Base-by-base conservation (phyloP, 2,113 vertebrate species). In the Mustela nigripes region DNA sequence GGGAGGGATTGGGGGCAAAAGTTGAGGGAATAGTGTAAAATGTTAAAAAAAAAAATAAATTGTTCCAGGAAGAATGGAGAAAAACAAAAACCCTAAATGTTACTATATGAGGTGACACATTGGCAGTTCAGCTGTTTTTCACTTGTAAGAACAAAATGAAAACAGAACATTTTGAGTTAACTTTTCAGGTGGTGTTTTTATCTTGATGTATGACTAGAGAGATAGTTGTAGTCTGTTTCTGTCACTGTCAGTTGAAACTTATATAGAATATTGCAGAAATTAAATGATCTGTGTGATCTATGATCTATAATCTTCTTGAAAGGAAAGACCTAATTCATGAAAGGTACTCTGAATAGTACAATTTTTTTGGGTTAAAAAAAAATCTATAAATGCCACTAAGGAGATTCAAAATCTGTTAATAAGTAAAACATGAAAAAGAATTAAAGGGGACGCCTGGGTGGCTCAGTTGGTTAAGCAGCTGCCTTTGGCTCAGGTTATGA, bases 361-460 rank as follows among this genome's bases (percentile, higher is more conserved):
- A 5, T 39, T 45, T 69, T 67, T 60, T 62, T 33, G 80, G 2
- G 39, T 91, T 83, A 71, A 84, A 33, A 53, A 42, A n/a, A 39
- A 67, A 69, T 78, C 4, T 87, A 48, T 58, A 73, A 76, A 92
- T 90, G 8, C 33, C 22, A 50, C 31, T 71, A 80, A 85, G n/a
- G 39, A 92, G 21, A 85, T 82, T 94, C 11, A 89, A 21, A 89
- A 82, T 96, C 18, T 92, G 31, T 92, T 96, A 74, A 56, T 94
- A 53, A 65, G 36, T 89, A 71, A 95, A 88, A 91, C 50, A 76
- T 94, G 53, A 88, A 83, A 73, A 91, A 74, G 24, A 83, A 7
- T 80, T 80, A 58, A 94, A 56, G 36, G 39, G 39, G 39, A 39
- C 39, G 39, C 39, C 39, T 39, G 39, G 39, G 39, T 39, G 39